Evolutionary conservation across 1,140 invertebrate genomes (phyloP), one percentile per base, ranked within the genome.

Genomic region (Tetramorium alpestre): DNA sequence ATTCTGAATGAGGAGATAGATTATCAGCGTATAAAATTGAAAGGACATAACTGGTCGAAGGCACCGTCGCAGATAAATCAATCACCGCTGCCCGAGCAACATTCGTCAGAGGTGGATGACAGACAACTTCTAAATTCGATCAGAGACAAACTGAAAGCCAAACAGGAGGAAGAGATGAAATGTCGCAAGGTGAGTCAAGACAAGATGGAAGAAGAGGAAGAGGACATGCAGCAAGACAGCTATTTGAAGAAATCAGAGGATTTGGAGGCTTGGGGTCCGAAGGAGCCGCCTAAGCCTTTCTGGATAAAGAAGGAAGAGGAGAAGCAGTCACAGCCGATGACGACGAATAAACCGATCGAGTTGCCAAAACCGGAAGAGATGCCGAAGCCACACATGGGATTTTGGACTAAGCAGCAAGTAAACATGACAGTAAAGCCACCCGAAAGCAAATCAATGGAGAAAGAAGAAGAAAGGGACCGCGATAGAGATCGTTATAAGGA

Each of bases 271-370:
- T 95, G 95, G 95, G 95, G 95, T 1, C 94, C 94, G 0, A 95
- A 95, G 28, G 95, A 95, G 51, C 94, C 95, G 0, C 94, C 95
- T 0, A 95, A 95, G 73, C 73, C 94, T 0, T 95, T 95, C 51
- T 95, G 95, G 95, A 93, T 95, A 33, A 95, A 95, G 54, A 95
- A 95, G 64, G 95, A 95, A 11, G 94, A 95, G 2, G 95, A 95
- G 0, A 94, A 94, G 6, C 80, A 81, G 51, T 56, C 82, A 4
- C 91, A 93, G 51, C 51, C 76, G 2, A 73, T 75, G 1, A 16
- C 80, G n/a, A 47, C 85, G 0, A 86, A 60, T 38, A 91, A 93
- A 77, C 87, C 92, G 0, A 89, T 91, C 7, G 94, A 94, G 22
- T 3, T 94, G 41, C 92, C 93, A 0, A 95, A 95, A 80, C 92